These are phyloP conservation scores for Casuarius casuarius DNA, from an alignment of 2,113 vertebrate species.

Conservation along the genomic window DNA sequence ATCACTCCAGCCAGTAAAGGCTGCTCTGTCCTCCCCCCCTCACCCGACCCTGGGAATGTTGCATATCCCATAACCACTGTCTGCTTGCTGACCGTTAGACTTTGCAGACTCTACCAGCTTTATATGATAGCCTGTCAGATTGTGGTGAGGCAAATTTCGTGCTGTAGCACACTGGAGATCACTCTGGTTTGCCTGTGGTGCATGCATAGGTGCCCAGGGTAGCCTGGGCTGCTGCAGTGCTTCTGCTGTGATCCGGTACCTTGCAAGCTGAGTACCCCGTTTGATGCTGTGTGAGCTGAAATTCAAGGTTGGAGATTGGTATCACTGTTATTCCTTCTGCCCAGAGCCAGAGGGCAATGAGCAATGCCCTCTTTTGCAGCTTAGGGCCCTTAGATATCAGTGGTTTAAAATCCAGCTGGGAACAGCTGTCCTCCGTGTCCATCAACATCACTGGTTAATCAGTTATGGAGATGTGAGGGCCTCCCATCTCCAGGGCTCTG, in stretches of 20 bases:
- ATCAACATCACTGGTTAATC: not conserved
- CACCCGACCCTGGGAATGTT: not conserved
- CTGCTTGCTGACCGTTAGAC: slow-evolving; percentile 10
- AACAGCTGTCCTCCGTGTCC: not conserved
- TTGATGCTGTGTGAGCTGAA: not conserved
- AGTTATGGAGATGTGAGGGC: not conserved
- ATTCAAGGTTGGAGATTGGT: not conserved
- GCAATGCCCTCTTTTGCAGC: not conserved
- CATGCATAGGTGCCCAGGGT: not conserved
- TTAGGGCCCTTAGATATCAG: not conserved
- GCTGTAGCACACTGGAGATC: not conserved
- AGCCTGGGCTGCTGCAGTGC: not conserved
- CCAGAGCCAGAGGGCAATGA: not conserved
- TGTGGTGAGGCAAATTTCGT: not conserved
- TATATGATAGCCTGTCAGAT: not conserved
- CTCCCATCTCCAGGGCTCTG: not conserved
- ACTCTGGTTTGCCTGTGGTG: not conserved
- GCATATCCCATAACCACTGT: not conserved
- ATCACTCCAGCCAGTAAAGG: not conserved
- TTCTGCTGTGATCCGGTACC: not conserved
- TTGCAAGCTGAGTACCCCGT: accelerated
- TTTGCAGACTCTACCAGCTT: not conserved
- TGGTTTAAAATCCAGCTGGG: not conserved
- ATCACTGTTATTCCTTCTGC: not conserved
- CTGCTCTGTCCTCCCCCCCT: not conserved